A percentile compares a stretch with the other conserved stretches of the same genome.
phyloP scores from a whole-genome alignment of 37 sponge, comb jelly and placozoan species.

The Axinella damicornis region DNA sequence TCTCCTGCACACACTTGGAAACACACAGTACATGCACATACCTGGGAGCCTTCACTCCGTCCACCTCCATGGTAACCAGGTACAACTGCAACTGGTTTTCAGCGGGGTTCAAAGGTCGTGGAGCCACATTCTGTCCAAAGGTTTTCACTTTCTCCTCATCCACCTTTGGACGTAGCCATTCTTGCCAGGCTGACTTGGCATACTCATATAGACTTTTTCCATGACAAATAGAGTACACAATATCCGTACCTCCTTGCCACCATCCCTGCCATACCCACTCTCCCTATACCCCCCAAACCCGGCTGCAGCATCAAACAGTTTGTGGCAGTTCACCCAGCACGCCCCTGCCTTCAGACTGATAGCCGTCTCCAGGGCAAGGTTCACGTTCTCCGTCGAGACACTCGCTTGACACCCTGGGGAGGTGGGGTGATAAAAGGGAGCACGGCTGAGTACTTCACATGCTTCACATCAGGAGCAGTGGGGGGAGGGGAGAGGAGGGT shows the following conservation, averaged over 20 bases:
- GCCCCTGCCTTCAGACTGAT: conserved; percentile 79
- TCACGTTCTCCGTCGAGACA: conserved; percentile 94
- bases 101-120: conserved; percentile 92
- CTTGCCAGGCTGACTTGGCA: conserved; percentile 87
- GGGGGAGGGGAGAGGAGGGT: too few relatives aligned
- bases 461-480: too few relatives aligned
- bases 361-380: conserved; percentile 85
- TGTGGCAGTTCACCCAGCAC: conserved; percentile 94
- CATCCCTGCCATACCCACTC: conserved; percentile 95
- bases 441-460: too few relatives aligned
- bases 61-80: conserved; percentile 49
- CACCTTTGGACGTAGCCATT: conserved; percentile 51
- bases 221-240: too few relatives aligned
- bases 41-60: conserved; percentile 74
- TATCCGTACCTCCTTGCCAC: conserved; percentile 89
- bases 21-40: too few relatives aligned
- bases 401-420: conserved; percentile 63
- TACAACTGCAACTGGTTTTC: conserved; percentile 69
- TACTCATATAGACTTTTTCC: conserved; percentile 93
- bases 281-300: conserved; percentile 96
- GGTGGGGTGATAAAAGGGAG: too few relatives aligned
- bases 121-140: conserved; percentile 84
- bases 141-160: conserved; percentile 71
- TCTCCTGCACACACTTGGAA: too few relatives aligned
- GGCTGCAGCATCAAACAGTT: conserved; percentile 94